phyloP scores from a whole-genome alignment of 2,113 vertebrate genomes.

The Syrrhaptes paradoxus region DNA sequence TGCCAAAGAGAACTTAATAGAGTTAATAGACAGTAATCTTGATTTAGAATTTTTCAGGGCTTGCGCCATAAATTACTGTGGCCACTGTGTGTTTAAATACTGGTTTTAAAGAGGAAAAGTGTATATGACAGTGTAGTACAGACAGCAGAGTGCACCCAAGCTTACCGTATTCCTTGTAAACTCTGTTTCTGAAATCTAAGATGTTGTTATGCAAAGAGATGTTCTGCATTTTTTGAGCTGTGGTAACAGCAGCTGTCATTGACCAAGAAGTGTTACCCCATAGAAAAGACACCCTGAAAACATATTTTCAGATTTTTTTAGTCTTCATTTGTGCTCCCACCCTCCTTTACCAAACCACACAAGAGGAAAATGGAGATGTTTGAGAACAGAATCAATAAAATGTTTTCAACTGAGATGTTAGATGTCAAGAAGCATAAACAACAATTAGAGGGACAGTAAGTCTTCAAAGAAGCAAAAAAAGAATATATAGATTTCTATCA shows the following conservation, averaged over 20 bases:
- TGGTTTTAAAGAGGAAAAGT: neutral
- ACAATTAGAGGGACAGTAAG: neutral
- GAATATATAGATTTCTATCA: neutral
- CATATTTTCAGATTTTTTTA: neutral
- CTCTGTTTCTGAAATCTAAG: neutral
- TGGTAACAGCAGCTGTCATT: neutral
- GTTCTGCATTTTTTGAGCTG: neutral
- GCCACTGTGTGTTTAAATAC: neutral
- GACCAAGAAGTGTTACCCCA: neutral
- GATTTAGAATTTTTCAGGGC: constrained; percentile 39
- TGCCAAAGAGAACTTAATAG: constrained; percentile 48
- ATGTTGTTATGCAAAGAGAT: neutral
- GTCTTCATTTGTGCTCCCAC: neutral
- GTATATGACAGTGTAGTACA: neutral
- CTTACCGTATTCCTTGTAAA: neutral
- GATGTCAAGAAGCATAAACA: neutral
- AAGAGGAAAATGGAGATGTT: neutral
- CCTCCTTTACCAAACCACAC: neutral
- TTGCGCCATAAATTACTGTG: constrained; percentile 16
- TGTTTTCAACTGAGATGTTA: neutral
- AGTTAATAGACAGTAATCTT: constrained; percentile 52
- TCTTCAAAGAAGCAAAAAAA: neutral
- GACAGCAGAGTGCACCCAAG: neutral
- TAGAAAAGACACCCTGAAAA: neutral
- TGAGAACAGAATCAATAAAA: neutral